phyloP scores from a whole-genome alignment of 30 jellyfish, hydroid and myxozoan genomes.

The Sanderia malayensis region DNA sequence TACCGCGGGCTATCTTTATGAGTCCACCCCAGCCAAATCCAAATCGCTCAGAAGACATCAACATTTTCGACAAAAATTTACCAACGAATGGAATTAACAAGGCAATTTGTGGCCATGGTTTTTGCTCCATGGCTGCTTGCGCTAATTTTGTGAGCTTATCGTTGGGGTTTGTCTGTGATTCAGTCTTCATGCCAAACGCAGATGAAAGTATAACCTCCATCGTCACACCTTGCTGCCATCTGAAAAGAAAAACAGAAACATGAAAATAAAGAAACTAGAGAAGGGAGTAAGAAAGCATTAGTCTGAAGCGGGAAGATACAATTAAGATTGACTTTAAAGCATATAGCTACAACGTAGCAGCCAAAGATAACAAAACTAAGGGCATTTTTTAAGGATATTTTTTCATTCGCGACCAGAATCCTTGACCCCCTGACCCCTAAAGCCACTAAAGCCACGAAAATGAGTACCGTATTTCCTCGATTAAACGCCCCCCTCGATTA shows the following conservation, averaged over 20 bases:
- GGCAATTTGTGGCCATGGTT: conserved; percentile 23
- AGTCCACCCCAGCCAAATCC: conserved; percentile 1
- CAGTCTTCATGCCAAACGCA: conserved; percentile 57
- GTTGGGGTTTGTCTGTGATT: conserved; percentile 54
- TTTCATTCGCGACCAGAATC: too few species aligned
- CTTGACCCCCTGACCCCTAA: too few species aligned
- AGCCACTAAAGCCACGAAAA: too few species aligned
- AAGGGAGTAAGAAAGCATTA: too few species aligned
- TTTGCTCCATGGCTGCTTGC: conserved; percentile 30
- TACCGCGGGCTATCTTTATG: not conserved
- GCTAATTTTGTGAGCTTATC: conserved; percentile 46
- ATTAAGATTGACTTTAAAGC: too few species aligned
- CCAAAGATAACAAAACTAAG: too few species aligned
- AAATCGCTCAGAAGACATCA: conserved; percentile 4
- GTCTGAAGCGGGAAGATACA: too few species aligned
- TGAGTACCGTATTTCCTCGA: too few species aligned
- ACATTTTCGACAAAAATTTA: not conserved
- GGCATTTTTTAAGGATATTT: too few species aligned
- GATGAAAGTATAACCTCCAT: conserved; percentile 67
- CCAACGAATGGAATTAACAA: conserved; percentile 52
- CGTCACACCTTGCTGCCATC: conserved; percentile 57
- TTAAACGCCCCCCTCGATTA: too few species aligned
- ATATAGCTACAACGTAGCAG: too few species aligned
- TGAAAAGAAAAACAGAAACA: not conserved
- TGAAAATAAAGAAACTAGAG: too few species aligned